These are phyloP conservation scores for Ceriagrion tenellum DNA, from an alignment of 2,888 invertebrate genomes.

Conservation along the genomic window DNA sequence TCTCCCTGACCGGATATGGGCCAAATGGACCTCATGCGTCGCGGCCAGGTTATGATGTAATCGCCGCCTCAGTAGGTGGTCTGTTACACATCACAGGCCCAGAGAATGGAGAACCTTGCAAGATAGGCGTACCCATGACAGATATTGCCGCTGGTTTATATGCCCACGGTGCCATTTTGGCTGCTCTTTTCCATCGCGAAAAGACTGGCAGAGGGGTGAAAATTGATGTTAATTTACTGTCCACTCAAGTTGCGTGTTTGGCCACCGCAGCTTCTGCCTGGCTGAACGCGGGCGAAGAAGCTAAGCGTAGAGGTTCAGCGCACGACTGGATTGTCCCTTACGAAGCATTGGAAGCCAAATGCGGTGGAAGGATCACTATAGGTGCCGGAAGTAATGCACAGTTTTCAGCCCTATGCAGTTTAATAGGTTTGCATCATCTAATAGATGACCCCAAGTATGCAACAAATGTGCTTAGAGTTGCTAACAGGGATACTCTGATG, in stretches of 20 bases:
- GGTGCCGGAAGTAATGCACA: constrained; percentile 93
- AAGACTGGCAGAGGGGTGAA: constrained; percentile 92
- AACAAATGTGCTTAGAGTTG: constrained; percentile 87
- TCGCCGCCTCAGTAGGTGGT: constrained; percentile 96
- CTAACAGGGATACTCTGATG: constrained; percentile 86
- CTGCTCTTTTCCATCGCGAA: constrained; percentile 89
- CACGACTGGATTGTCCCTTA: constrained; percentile 98
- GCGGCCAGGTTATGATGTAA: constrained; percentile 97
- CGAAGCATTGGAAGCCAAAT: constrained; percentile 90
- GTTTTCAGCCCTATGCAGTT: constrained; percentile 86
- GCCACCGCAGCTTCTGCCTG: constrained; percentile 95
- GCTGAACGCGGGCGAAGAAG: constrained; percentile 90
- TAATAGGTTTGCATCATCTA: constrained; percentile 83
- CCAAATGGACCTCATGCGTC: constrained; percentile 90
- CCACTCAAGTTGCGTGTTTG: constrained; percentile 93
- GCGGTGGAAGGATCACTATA: constrained; percentile 89
- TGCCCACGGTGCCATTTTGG: constrained; percentile 96
- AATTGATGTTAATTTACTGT: constrained; percentile 95
- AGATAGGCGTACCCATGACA: constrained; percentile 95
- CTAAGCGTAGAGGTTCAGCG: constrained; percentile 92
- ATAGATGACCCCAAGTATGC: constrained; percentile 83
- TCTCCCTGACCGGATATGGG: constrained; percentile 96
- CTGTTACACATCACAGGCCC: constrained; percentile 94
- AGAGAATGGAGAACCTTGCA: constrained; percentile 89
- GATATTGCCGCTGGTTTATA: constrained; percentile 96